These are phyloP conservation scores for Drosophila mulleri DNA, from an alignment of 2,888 invertebrate genomes.

Conservation along the genomic window DNA sequence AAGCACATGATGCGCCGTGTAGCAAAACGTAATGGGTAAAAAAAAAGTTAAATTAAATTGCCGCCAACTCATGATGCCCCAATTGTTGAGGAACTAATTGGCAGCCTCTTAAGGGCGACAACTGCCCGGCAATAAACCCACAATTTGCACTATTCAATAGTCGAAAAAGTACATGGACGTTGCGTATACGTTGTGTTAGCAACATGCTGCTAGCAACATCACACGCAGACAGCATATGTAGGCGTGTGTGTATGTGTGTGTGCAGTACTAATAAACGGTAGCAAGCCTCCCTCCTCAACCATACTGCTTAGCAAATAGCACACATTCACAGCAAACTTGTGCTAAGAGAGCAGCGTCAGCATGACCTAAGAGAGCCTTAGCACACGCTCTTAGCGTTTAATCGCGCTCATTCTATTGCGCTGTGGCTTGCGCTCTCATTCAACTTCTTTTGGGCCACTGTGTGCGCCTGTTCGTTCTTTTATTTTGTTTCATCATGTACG, in stretches of 20 bases:
- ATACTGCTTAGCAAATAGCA: constrained; percentile 5
- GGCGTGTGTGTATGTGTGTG: neutral
- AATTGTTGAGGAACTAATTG: constrained; percentile 41
- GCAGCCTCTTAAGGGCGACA: constrained; percentile 12
- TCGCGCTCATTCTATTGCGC: constrained; percentile 2
- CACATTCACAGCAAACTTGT: constrained; percentile 21
- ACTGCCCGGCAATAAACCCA: constrained; percentile 17
- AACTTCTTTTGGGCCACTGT: constrained; percentile 63
- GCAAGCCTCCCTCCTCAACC: neutral
- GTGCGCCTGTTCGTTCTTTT: constrained; percentile 54
- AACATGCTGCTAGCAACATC: constrained; percentile 51
- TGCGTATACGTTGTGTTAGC: constrained; percentile 58
- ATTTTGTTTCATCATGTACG: constrained; percentile 37
- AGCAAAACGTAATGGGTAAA: constrained; percentile 3
- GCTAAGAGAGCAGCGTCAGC: constrained; percentile 24
- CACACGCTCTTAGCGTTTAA: neutral
- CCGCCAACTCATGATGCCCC: constrained; percentile 48
- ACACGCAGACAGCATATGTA: neutral
- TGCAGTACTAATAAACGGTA: constrained; percentile 1
- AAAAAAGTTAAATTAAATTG: constrained; percentile 18
- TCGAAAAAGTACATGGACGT: constrained; percentile 41
- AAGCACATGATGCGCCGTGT: constrained; percentile 29
- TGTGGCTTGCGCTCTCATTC: constrained; percentile 17
- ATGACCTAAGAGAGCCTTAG: constrained; percentile 38
- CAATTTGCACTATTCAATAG: constrained; percentile 33